Evolutionary conservation across 2,113 vertebrate species (phyloP).

Genomic region (Myotis yumanensis): DNA sequence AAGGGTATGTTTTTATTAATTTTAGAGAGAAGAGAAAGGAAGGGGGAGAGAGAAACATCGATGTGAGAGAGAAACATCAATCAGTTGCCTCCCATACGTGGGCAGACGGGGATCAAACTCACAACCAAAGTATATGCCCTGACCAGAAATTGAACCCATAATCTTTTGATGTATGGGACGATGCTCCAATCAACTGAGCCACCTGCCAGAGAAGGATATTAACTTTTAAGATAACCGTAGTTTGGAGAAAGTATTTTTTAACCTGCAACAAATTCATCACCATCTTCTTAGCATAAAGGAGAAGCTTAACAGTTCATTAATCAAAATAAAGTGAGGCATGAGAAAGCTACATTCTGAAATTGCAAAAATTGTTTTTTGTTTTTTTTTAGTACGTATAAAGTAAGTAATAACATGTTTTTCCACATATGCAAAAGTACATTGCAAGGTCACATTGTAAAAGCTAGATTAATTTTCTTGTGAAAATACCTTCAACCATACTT

Average conservation of each 20-base stretch:
- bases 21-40: neutral
- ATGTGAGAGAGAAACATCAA: neutral
- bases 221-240: neutral
- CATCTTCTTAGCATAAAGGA: conserved; percentile 26
- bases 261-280: neutral
- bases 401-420: conserved; percentile 40
- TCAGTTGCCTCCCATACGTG: neutral
- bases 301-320: conserved; percentile 6
- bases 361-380: neutral
- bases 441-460: conserved; percentile 1
- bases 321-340: neutral
- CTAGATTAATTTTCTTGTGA: neutral
- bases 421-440: conserved; percentile 51
- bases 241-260: conserved; percentile 4
- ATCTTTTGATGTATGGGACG: neutral
- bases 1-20: neutral
- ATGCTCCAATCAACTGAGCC: neutral
- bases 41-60: too few relatives aligned
- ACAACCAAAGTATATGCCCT: neutral
- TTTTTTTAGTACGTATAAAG: conserved; percentile 15
- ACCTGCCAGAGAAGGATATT: neutral
- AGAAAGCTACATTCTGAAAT: conserved; percentile 55
- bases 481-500: conserved; percentile 17
- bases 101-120: neutral
- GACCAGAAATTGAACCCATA: neutral